Evolutionary conservation across 2,113 vertebrate species (phyloP), one percentile per base, ranked within the genome.

Genomic region (Silurus glanis): DNA sequence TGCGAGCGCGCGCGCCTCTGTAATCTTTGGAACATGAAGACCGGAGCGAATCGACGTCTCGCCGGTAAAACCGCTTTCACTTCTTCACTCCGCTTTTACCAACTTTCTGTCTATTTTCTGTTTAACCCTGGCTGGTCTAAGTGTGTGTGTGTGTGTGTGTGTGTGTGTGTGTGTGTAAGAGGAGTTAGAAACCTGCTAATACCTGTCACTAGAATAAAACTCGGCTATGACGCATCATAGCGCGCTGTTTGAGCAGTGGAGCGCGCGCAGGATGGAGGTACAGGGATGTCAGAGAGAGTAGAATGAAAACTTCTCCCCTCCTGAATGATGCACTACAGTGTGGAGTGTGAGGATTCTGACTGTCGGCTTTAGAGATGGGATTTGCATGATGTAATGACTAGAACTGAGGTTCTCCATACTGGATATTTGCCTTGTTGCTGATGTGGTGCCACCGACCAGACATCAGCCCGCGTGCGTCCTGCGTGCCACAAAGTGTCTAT

Each of bases 21-120:
- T 25, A 79, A 58, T 25, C 76, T 79, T 19, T 79, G 80, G 80
- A 47, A 66, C 80, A 82, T 82, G 80, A 82, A 45, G 23, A 82
- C 12, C 59, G 80, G 80, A 82, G 59, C 21, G 23, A n/a, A 8
- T 14, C 80, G 61, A 45, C 80, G 80, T 47, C 80, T 66, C 17
- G 25, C 80, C 80, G 80, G 80, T 82, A 82, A 82, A 45, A 23
- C 37, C 21, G 23, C 61, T 82, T 82, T 53, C 7, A 64, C 58
- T 49, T 64, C 37, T 64, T 62, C 23, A 61, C 45, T 13, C 72
- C 9, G 13, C 55, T 53, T 37, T 37, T 19, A 56, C 14, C 0
- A 17, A 28, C 49, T 58, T 28, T 76, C 12, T 55, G 5, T 76
- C 69, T 72, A 17, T 58, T 78, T 69, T 69, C 5, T 56, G 5